Evolutionary conservation across 2,797 vertebrate species (phyloP).

Genomic region (Poeciliopsis turneri): DNA sequence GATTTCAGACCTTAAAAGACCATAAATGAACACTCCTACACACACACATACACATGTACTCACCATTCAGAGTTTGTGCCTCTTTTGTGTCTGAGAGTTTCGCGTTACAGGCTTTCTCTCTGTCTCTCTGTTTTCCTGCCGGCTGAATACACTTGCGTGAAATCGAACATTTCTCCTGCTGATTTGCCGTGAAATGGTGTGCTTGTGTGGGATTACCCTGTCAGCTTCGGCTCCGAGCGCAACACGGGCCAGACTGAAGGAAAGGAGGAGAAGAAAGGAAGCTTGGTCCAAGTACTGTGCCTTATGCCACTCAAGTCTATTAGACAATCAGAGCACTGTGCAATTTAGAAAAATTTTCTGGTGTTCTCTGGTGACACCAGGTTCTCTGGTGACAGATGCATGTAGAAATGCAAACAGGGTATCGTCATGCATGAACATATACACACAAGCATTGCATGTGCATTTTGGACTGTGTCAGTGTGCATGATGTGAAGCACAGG

Average conservation of each 20-base stretch:
- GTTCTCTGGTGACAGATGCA: slow-evolving; percentile 57
- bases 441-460: slow-evolving; percentile 27
- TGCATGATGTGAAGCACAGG: slow-evolving; percentile 46
- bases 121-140: slow-evolving; percentile 45
- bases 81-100: slow-evolving; percentile 21
- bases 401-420: slow-evolving; percentile 53
- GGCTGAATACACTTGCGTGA: slow-evolving; percentile 70
- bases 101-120: slow-evolving; percentile 20
- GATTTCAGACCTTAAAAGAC: slow-evolving; percentile 8
- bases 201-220: slow-evolving; percentile 77
- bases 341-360: slow-evolving; percentile 43
- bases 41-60: background rate
- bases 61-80: slow-evolving; percentile 23
- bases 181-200: slow-evolving; percentile 81
- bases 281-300: slow-evolving; percentile 32
- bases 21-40: slow-evolving; percentile 11
- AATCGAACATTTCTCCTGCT: slow-evolving; percentile 78
- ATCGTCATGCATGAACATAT: slow-evolving; percentile 22
- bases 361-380: too few relatives aligned
- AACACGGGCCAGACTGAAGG: slow-evolving; percentile 51
- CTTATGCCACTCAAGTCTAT: slow-evolving; percentile 25
- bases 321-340: slow-evolving; percentile 49
- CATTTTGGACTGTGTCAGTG: slow-evolving; percentile 17
- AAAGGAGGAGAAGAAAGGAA: slow-evolving; percentile 33
- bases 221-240: slow-evolving; percentile 57